These are phyloP conservation scores for Ichneumoninae sp. DNA, from an alignment of 2,888 invertebrate genomes.

Conservation along the genomic window DNA sequence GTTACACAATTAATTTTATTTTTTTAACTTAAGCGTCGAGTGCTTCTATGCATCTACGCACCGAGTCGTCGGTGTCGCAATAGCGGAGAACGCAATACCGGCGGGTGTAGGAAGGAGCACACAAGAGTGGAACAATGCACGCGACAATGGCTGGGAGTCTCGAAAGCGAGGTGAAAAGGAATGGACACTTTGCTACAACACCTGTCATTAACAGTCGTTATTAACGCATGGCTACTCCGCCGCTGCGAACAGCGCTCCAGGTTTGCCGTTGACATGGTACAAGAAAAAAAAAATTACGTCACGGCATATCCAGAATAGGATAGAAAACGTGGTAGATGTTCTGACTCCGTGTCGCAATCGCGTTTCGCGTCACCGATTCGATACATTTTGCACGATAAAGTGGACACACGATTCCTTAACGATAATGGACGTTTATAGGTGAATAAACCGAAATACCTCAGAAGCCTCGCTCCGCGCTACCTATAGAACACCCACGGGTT, in stretches of 20 bases:
- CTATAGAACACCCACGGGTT: conserved; percentile 40
- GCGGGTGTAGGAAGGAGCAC: not conserved
- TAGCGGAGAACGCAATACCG: conserved; percentile 13
- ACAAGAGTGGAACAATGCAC: conserved; percentile 52
- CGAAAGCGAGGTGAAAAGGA: conserved; percentile 23
- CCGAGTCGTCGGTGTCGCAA: conserved; percentile 17
- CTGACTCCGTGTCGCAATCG: not conserved
- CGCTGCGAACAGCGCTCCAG: conserved; percentile 47
- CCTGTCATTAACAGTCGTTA: conserved; percentile 81
- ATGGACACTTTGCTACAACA: conserved; percentile 72
- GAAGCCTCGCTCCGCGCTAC: not conserved
- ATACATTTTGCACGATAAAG: not conserved
- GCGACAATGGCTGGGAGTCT: conserved; percentile 53
- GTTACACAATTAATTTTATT: not conserved
- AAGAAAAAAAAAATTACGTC: conserved; percentile 28
- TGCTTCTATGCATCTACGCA: not conserved
- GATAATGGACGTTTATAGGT: conserved; percentile 50
- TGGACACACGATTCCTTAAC: conserved; percentile 28
- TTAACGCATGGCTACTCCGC: conserved; percentile 79
- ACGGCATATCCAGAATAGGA: conserved; percentile 12
- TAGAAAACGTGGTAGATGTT: conserved; percentile 4
- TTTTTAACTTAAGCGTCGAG: not conserved
- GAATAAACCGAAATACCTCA: conserved; percentile 55
- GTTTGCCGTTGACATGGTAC: conserved; percentile 41
- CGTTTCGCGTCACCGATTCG: not conserved